phyloP scores from a whole-genome alignment of 92 coral and sea anemone genomes.

The Porites lobata region DNA sequence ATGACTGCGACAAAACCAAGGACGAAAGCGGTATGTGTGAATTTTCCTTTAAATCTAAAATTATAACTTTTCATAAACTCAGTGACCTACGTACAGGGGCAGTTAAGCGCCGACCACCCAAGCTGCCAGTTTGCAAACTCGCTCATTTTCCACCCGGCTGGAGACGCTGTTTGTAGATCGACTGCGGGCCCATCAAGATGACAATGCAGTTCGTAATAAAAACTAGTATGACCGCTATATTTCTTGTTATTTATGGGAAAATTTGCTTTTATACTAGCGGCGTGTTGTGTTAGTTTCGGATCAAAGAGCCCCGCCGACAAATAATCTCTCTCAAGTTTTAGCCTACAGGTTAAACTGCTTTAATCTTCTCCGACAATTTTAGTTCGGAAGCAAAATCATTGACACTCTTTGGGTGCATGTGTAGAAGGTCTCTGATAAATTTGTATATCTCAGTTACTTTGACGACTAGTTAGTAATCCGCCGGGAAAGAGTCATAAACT shows the following conservation, averaged over 20 bases:
- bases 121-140: slow-evolving; percentile 26
- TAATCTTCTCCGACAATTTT: slow-evolving; percentile 2
- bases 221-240: neutral
- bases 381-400: slow-evolving; percentile 8
- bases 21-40: slow-evolving; percentile 16
- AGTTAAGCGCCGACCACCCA: slow-evolving; percentile 29
- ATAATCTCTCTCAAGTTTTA: slow-evolving; percentile 18
- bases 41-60: slow-evolving; percentile 1
- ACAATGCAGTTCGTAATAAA: neutral
- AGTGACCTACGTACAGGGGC: neutral
- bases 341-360: neutral
- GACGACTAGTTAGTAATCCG: neutral
- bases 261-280: neutral
- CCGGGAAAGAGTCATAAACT: neutral
- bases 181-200: too few species aligned
- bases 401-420: neutral
- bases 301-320: slow-evolving; percentile 14
- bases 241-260: too few species aligned
- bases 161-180: neutral
- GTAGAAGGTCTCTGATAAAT: neutral
- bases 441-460: neutral
- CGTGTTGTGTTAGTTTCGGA: neutral
- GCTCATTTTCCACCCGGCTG: neutral
- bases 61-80: slow-evolving; percentile 7
- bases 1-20: neutral